Evolutionary conservation across 2,113 vertebrate species (phyloP).

Genomic region (Menura novaehollandiae): DNA sequence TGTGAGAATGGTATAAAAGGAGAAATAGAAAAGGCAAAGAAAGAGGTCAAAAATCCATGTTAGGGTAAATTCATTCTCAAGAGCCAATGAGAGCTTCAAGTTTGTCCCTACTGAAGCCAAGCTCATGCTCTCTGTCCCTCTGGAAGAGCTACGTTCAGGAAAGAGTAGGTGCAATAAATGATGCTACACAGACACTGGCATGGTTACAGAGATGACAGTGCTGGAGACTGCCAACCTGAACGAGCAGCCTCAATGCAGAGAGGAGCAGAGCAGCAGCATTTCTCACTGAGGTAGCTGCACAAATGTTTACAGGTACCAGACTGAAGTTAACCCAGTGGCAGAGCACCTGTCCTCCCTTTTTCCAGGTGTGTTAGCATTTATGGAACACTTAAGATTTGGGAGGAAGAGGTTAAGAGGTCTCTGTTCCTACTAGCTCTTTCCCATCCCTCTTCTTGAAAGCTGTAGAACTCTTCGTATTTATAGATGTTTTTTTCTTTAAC

Average conservation of each 20-base stretch:
- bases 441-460: neutral
- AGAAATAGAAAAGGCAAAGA: neutral
- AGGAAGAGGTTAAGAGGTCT: neutral
- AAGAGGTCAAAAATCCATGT: neutral
- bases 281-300: neutral
- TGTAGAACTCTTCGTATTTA: neutral
- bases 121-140: neutral
- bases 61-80: neutral
- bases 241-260: neutral
- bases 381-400: neutral
- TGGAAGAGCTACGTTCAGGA: neutral
- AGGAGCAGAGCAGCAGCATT: neutral
- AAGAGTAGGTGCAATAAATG: neutral
- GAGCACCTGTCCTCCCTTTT: neutral
- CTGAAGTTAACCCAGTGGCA: neutral
- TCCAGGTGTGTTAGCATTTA: neutral
- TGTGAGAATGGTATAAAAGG: neutral
- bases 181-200: neutral
- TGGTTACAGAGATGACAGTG: neutral
- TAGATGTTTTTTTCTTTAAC: neutral
- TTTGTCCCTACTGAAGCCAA: neutral
- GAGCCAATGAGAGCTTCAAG: neutral
- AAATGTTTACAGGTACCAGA: neutral
- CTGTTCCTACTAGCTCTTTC: neutral
- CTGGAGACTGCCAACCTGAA: neutral